Evolutionary conservation across 1,140 invertebrate species (phyloP).

Genomic region (Zaprionus davidi): DNA sequence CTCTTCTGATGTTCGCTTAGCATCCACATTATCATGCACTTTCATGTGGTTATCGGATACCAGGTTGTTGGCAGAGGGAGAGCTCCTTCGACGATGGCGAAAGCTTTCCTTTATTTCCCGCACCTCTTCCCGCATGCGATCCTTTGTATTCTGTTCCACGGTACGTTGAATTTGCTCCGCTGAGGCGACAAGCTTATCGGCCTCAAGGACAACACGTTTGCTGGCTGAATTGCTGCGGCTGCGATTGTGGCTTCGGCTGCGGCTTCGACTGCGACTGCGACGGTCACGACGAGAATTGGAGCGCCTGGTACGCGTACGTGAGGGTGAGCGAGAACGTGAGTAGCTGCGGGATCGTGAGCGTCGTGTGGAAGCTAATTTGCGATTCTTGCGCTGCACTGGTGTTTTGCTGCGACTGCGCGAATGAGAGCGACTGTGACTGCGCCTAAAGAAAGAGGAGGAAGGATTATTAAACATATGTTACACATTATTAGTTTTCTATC

Average conservation of each 20-base stretch:
- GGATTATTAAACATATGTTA: too few species aligned
- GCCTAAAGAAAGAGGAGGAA: constrained; percentile 11
- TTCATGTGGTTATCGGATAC: constrained; percentile 16
- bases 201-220: constrained; percentile 63
- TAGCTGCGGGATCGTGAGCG: constrained; percentile 80
- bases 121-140: constrained; percentile 75
- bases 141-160: constrained; percentile 76
- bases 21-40: constrained; percentile 3
- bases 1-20: not conserved
- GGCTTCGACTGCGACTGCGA: constrained; percentile 61
- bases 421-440: constrained; percentile 64
- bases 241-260: constrained; percentile 37
- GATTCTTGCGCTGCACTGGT: constrained; percentile 60
- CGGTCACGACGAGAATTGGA: constrained; percentile 77
- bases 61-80: not conserved
- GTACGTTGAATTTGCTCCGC: constrained; percentile 79
- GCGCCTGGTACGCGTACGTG: constrained; percentile 74
- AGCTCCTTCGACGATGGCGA: constrained; percentile 41
- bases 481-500: not conserved
- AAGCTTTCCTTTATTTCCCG: constrained; percentile 73
- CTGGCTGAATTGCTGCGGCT: constrained; percentile 30
- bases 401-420: constrained; percentile 70
- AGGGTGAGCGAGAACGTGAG: constrained; percentile 84
- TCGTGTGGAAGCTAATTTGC: constrained; percentile 78
- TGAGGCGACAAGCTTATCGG: constrained; percentile 73